Conservation (phyloP, 2,797 vertebrate species). For the Threskiornis aethiopicus region DNA sequence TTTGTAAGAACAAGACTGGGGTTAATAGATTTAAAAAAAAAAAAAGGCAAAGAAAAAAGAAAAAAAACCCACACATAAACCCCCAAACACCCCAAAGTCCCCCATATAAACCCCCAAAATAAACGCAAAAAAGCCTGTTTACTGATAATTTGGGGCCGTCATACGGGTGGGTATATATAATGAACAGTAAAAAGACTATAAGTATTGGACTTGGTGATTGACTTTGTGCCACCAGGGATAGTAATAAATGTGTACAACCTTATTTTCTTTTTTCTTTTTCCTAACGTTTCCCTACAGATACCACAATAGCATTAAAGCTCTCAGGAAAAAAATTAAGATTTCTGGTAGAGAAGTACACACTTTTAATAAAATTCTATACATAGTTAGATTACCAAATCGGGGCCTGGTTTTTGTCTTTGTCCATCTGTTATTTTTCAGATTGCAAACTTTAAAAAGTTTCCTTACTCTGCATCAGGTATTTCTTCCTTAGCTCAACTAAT, state of each 20-base stretch:
- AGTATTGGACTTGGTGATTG: neutral
- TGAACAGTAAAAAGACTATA: neutral
- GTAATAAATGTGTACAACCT: neutral
- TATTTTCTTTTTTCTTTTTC: neutral
- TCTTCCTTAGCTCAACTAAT: neutral
- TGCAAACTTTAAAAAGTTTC: neutral
- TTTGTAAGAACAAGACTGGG: neutral
- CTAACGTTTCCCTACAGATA: neutral
- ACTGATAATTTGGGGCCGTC: neutral
- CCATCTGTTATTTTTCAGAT: neutral
- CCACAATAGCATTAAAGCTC: neutral
- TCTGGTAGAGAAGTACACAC: neutral
- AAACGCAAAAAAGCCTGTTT: neutral
- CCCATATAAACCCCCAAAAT: neutral
- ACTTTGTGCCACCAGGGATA: conserved; percentile 13
- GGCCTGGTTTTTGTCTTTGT: neutral
- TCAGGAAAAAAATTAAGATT: neutral
- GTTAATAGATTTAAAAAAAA: conserved; percentile 17
- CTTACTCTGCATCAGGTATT: neutral
- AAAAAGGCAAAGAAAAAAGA: neutral
- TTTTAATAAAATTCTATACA: neutral
- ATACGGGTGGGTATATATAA: neutral
- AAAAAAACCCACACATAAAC: neutral
- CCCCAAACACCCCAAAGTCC: too few relatives aligned
- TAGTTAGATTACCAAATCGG: neutral